Evolutionary conservation across 2,113 vertebrate genomes (phyloP), one percentile per base, ranked within the genome.

Genomic region (Syrrhaptes paradoxus): DNA sequence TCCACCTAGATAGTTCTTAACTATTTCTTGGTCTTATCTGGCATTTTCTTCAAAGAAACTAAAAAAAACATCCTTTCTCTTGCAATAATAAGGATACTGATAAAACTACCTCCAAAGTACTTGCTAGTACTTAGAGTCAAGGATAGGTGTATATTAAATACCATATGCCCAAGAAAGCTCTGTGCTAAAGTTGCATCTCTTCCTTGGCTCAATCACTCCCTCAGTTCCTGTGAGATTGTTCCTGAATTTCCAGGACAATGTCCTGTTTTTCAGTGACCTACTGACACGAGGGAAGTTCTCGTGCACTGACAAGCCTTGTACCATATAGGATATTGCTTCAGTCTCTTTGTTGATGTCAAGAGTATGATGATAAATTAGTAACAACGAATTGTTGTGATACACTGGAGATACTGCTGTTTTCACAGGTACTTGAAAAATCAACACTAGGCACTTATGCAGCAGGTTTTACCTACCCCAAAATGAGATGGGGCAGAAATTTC

Each of bases 261-360:
- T 71, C 61, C 38, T 94, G 51, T 78, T 88, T 95, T 43, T 83
- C 49, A 54, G 71, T 34, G 61, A 87, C 62, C 43, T 88, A 41
- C 46, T 95, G 76, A 79, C 71, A 65, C 26, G 21, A 43, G 38
- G 6, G 31, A 91, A 79, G 21, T 49, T 76, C 62, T 93, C 43
- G 78, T 81, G 83, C 71, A 87, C 79, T 91, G 85, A 43, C 54
- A 89, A 93, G 72, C 59, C 74, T 94, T 84, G 68, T 88, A 66
- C 41, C 71, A 80, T 72, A 45, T 38, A 96, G 66, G 63, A 79
- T 80, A 76, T 43, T 97, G 61, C 83, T 90, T 81, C 79, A 78
- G 77, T 87, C 51, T 97, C 89, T 96, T 93, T 67, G 34, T 89
- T 97, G 89, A 81, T 96, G 58, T 81, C 58, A 59, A 49, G 29